Base-by-base conservation (phyloP, 2,888 invertebrate species). In the Spodoptera littoralis region DNA sequence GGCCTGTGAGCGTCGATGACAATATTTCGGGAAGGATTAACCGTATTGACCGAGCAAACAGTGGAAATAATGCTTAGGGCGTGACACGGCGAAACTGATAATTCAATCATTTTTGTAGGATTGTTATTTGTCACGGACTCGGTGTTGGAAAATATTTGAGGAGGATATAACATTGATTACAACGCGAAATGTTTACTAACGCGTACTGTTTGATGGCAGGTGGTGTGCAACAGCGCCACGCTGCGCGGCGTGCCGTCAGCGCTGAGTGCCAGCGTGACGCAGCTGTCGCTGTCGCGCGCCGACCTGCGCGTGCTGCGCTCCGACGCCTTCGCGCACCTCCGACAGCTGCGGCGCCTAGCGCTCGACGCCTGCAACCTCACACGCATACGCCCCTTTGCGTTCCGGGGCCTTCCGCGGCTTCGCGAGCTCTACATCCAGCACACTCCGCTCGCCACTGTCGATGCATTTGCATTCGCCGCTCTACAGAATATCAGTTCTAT, bases 311-410 rank as follows among this genome's bases (percentile, higher is more conserved):
- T 97, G 80, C 96, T 98, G 82, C 96, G 97, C 79, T 97, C 97
- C 71, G 98, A 98, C 87, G 97, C 98, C 5, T 98, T 98, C 88
- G 96, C 96, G 42, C 97, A 97, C n/a, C 94, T 98, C 65, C 95
- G 96, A n/a, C 95, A 96, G 68, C 94, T 98, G 68, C 96, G 97
- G 74, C 97, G 98, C 81, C 96, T 99, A 52, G 97, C 96, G 12
- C 95, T 99, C 80, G 98, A 98, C 88, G 97, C 97, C 77, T 99
- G 99, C 94, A 97, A 98, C 89, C 97, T 99, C 76, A 96, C 97
- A 55, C 95, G 96, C 70, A 97, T 98, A 79, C 89, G 97, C 81
- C 97, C 97, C 55, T 98, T 98, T 88, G 97, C 98, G 57, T 98
- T 99, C 90, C 96, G 97, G 36, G 98, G 98, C 11, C 91, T 98